Percentiles rank a stretch among this genome's conserved stretches.
phyloP scores from a whole-genome alignment of 2,113 vertebrate genomes.

The Rousettus leschenaultii region DNA sequence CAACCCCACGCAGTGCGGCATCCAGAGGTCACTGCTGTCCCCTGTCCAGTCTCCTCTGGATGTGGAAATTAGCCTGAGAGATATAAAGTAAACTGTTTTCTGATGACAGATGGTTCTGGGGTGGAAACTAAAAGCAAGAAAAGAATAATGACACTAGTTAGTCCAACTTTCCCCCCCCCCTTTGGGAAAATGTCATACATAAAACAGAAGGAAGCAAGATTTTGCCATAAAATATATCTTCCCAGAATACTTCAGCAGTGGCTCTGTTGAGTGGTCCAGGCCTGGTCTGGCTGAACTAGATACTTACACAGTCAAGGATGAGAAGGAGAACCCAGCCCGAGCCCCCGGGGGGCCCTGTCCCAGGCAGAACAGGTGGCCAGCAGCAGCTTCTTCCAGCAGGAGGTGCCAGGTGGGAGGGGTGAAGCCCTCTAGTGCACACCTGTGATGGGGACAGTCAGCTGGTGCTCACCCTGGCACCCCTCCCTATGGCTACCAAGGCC shows the following conservation, averaged over 20 bases:
- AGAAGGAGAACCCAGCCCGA: background rate
- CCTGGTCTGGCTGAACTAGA: background rate
- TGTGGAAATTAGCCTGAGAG: slow-evolving; percentile 45
- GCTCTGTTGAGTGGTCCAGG: background rate
- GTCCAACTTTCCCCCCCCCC: slow-evolving; percentile 44
- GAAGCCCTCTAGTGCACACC: background rate
- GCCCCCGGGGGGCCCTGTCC: background rate
- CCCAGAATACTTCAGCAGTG: slow-evolving; percentile 27
- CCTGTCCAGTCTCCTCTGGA: slow-evolving; percentile 32
- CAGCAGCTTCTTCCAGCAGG: background rate
- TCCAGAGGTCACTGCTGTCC: slow-evolving; percentile 30
- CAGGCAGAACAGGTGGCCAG: background rate
- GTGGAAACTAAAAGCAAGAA: slow-evolving; percentile 54
- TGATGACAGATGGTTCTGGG: slow-evolving; percentile 56
- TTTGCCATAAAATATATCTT: slow-evolving; percentile 41
- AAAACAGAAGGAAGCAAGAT: slow-evolving; percentile 68
- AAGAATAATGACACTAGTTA: slow-evolving; percentile 45
- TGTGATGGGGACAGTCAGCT: background rate
- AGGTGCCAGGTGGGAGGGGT: background rate
- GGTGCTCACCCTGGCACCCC: background rate
- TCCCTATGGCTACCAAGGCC: background rate
- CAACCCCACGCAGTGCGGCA: background rate
- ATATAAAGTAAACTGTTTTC: slow-evolving; percentile 60
- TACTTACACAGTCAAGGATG: background rate
- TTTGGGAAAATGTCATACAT: slow-evolving; percentile 66